Evolutionary conservation across 2,113 vertebrate genomes (phyloP).

Genomic region (Numida meleagris): DNA sequence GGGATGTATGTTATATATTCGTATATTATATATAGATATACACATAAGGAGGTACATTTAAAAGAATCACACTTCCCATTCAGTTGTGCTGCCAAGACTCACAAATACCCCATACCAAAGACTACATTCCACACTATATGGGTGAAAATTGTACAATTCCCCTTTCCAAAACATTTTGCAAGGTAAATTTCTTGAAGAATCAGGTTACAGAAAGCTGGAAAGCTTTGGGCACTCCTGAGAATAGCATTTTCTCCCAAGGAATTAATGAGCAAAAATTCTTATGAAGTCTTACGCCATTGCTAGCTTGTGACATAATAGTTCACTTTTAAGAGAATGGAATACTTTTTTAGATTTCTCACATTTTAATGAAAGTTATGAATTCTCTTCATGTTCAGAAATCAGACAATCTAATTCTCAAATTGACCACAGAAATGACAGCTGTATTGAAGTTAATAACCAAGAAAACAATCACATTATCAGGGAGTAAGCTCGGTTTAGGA

Average conservation of each 20-base stretch:
- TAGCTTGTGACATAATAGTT: background rate
- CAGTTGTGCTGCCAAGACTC: background rate
- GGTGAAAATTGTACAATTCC: background rate
- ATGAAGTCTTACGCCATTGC: background rate
- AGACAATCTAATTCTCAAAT: background rate
- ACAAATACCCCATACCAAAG: background rate
- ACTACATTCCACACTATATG: background rate
- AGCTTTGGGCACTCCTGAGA: background rate
- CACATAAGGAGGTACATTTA: background rate
- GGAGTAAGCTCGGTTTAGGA: constrained; percentile 51
- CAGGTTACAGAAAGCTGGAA: background rate
- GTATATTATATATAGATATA: background rate
- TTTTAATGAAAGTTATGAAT: background rate
- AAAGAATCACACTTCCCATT: background rate
- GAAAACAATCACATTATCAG: constrained; percentile 1
- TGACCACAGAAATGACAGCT: background rate
- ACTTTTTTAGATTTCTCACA: background rate
- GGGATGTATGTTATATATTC: no score
- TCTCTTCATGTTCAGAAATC: background rate
- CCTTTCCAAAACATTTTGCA: background rate
- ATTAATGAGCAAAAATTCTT: background rate
- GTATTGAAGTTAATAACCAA: constrained; percentile 24
- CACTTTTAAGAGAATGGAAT: background rate
- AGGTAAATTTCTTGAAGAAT: background rate
- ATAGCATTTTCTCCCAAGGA: background rate